A percentile compares a stretch with the other conserved stretches of the same genome.
Conservation (phyloP, 2,888 invertebrate species). For the Megalurothrips usitatus region DNA sequence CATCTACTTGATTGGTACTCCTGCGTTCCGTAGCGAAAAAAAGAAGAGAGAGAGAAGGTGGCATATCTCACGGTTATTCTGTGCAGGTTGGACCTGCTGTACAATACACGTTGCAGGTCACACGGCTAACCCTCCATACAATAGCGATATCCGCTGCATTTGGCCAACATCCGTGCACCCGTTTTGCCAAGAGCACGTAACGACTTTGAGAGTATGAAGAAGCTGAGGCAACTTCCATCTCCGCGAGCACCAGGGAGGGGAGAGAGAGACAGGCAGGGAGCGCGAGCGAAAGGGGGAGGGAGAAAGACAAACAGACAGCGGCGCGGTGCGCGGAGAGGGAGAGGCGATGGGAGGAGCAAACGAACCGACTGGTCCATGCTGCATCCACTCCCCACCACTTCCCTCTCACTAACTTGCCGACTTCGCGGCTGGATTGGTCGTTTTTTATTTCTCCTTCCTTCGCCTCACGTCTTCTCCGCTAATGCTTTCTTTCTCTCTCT, state of each 20-base stretch:
- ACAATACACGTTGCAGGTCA: too few species aligned
- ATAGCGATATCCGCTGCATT: too few species aligned
- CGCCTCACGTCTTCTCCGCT: too few species aligned
- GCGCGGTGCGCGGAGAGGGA: not conserved
- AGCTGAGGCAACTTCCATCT: too few species aligned
- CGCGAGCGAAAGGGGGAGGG: not conserved
- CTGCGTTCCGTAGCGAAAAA: not conserved
- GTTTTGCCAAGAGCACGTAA: too few species aligned
- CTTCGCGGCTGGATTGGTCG: slow-evolving; percentile 24
- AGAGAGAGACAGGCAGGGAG: not conserved
- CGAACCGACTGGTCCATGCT: not conserved
- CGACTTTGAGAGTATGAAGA: too few species aligned
- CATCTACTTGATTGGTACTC: too few species aligned
- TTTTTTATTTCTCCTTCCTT: slow-evolving; percentile 28
- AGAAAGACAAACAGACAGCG: not conserved
- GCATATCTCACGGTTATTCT: not conserved
- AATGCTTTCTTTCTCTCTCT: slow-evolving; percentile 16
- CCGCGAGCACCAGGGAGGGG: not conserved
- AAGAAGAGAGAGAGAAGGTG: not conserved
- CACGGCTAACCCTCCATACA: too few species aligned
- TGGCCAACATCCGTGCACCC: too few species aligned
- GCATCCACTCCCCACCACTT: slow-evolving; percentile 7
- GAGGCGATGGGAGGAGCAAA: not conserved
- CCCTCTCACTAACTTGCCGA: slow-evolving; percentile 19
- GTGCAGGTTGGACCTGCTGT: too few species aligned